phyloP scores from a whole-genome alignment of 2,888 invertebrate genomes.

The Lycocerus yunnanus region DNA sequence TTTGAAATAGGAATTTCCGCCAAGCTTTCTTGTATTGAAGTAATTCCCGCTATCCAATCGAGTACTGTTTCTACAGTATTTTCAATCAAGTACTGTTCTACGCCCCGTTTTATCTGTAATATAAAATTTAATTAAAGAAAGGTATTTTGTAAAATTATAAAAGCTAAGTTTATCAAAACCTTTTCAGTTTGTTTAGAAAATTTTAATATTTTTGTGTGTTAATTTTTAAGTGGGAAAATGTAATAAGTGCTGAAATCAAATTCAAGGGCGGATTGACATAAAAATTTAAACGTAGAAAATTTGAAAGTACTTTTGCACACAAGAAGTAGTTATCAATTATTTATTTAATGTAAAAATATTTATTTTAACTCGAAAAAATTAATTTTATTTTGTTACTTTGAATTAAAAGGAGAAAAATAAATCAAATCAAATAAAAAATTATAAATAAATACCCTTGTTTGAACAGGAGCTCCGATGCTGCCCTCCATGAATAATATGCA shows the following conservation, averaged over 20 bases:
- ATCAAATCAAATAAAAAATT: neutral
- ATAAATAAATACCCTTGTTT: neutral
- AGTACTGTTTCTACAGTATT: neutral
- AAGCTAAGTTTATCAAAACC: no score
- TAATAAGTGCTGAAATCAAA: neutral
- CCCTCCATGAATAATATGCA: neutral
- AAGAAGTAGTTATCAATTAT: neutral
- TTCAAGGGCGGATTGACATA: neutral
- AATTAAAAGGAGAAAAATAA: no score
- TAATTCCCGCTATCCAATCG: neutral
- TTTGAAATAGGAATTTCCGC: neutral
- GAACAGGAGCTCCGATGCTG: neutral
- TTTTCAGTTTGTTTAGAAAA: no score
- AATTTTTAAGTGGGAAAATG: no score
- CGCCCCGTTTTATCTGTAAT: neutral
- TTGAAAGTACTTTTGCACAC: neutral
- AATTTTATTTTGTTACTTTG: neutral
- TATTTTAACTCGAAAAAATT: no score
- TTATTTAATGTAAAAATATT: neutral
- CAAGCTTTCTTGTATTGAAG: neutral
- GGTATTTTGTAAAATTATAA: no score
- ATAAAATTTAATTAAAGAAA: no score
- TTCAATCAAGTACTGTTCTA: neutral
- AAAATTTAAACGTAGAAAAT: neutral
- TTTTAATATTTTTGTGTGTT: no score